These are phyloP conservation scores for Dexiosoma caninum DNA, from an alignment of 2,888 invertebrate species.

Conservation along the genomic window DNA sequence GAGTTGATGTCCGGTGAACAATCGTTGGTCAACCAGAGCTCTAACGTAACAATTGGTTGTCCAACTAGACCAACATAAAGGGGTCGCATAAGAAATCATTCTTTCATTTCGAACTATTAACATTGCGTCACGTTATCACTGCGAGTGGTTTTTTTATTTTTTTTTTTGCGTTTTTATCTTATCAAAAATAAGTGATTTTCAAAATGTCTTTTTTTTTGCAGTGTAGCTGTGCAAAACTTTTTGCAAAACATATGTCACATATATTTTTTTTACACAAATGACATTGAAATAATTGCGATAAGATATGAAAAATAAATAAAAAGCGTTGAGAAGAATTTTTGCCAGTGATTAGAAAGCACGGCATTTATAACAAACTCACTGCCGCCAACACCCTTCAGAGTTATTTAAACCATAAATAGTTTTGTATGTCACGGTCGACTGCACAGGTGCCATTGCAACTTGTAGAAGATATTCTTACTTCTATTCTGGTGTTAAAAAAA, in stretches of 20 bases:
- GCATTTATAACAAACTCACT: not conserved
- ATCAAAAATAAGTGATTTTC: not conserved
- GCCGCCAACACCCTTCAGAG: not conserved
- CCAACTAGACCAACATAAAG: too few species aligned
- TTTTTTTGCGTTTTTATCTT: not conserved
- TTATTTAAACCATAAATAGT: not conserved
- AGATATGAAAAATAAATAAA: too few species aligned
- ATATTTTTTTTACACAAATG: not conserved
- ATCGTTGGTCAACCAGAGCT: too few species aligned
- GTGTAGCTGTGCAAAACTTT: not conserved
- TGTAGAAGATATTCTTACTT: too few species aligned
- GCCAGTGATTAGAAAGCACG: not conserved
- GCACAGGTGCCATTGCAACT: not conserved
- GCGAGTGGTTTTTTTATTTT: not conserved
- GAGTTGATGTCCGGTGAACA: too few species aligned
- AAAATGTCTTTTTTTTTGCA: not conserved
- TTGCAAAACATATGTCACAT: not conserved
- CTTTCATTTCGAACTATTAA: not conserved
- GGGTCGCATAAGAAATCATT: too few species aligned
- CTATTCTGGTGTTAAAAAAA: too few species aligned
- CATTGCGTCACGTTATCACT: not conserved
- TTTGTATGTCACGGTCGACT: not conserved
- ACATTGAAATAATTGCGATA: too few species aligned
- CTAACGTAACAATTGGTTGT: too few species aligned
- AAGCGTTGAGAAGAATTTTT: not conserved